These are phyloP conservation scores for Apistogramma diplotaenia DNA, from an alignment of 2,113 vertebrate genomes.

Conservation along the genomic window DNA sequence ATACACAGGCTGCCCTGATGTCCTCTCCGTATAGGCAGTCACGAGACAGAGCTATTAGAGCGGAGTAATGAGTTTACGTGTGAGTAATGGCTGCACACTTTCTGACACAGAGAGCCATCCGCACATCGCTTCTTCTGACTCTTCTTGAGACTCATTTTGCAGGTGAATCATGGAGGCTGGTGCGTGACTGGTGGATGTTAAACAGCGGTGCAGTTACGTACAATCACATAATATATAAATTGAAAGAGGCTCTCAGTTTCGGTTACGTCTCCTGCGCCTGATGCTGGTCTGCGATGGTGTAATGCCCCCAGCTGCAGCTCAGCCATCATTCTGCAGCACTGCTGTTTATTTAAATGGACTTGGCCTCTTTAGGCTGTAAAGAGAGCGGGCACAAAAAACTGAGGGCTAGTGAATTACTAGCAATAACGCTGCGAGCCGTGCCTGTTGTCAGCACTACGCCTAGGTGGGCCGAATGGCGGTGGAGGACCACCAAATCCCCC, in stretches of 20 bases:
- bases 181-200: neutral
- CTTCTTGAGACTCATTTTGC: constrained; percentile 15
- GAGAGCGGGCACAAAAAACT: constrained; percentile 58
- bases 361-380: constrained; percentile 64
- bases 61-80: constrained; percentile 66
- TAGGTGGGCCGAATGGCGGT: constrained; percentile 59
- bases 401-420: constrained; percentile 66
- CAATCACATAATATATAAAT: neutral
- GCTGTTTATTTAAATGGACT: constrained; percentile 73
- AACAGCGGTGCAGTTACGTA: neutral
- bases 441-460: constrained; percentile 41
- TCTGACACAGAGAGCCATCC: constrained; percentile 19
- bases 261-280: constrained; percentile 11
- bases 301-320: constrained; percentile 54
- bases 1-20: constrained; percentile 61
- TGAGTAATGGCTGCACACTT: constrained; percentile 63
- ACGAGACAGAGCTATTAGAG: constrained; percentile 61
- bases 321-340: constrained; percentile 56
- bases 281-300: constrained; percentile 36
- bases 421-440: constrained; percentile 61
- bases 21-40: constrained; percentile 51
- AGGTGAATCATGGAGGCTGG: constrained; percentile 1
- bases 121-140: constrained; percentile 16
- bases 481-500: constrained; percentile 58
- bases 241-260: constrained; percentile 2